Percentiles rank a stretch among this genome's conserved stretches.
Conservation (phyloP, 1,140 invertebrate genomes). For the Bradynema listronoti region DNA sequence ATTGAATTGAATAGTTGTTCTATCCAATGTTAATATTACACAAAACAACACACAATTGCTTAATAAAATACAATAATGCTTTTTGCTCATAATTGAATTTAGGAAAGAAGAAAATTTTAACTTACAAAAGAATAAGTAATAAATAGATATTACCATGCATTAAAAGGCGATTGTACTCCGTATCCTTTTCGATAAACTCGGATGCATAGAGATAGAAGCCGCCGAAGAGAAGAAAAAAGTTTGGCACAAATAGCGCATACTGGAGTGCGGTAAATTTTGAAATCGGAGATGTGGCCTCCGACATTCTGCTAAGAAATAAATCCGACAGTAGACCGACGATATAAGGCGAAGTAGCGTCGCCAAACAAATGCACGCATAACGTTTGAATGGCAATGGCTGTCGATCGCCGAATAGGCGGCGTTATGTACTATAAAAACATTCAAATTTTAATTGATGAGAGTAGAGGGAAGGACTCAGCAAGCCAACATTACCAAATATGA, state of each 20-base stretch:
- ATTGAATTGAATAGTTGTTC: no score
- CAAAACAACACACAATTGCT: no score
- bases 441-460: not conserved
- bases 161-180: not conserved
- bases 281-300: not conserved
- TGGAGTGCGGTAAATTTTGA: not conserved
- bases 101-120: no score
- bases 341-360: slow-evolving; percentile 41
- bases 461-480: not conserved
- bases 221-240: not conserved
- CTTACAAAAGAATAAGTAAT: no score
- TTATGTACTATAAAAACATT: slow-evolving; percentile 5
- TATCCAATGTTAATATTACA: no score
- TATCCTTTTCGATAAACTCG: slow-evolving; percentile 2
- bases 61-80: no score
- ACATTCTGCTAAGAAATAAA: not conserved
- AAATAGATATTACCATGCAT: no score
- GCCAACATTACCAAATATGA: not conserved
- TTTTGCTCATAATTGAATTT: no score
- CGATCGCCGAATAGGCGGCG: slow-evolving; percentile 62
- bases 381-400: slow-evolving; percentile 87
- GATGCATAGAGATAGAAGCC: not conserved
- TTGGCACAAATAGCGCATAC: slow-evolving; percentile 5
- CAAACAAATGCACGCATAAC: slow-evolving; percentile 32
- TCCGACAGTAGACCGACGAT: slow-evolving; percentile 32